Base-by-base conservation (phyloP, 2,888 invertebrate species). In the Volucella inflata region DNA sequence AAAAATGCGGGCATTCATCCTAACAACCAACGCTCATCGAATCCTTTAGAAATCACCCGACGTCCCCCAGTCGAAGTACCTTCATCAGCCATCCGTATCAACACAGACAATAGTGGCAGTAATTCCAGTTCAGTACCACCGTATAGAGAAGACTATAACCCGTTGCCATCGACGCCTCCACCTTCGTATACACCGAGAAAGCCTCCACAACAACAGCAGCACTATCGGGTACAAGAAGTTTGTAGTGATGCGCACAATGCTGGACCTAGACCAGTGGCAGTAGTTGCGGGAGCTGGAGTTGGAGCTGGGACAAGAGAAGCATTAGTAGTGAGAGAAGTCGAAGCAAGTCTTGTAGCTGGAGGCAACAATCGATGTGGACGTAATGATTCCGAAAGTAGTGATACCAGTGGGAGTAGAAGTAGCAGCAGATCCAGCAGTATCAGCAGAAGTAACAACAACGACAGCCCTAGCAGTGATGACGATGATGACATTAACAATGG, bases 141-240 rank as follows among this genome's bases (percentile, higher is more conserved):
- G 81, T 87, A 88, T 87, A 55, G 75, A 82, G 30, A 6, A 30
- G 88, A 81, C 65, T 84, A 89, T 38, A 87, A 80, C 17, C 89
- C 88, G 2, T 74, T 89, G 87, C 90, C 91, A 9, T 79, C 89
- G 38, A 91, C 92, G 36, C 92, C 92, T 42, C 92, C 92, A 16
- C 91, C 91, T 53, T 88, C 90, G 40, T 91, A 91, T 72, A 88
- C 91, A 10, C 89, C 89, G 64, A 76, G 89, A 38, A 79, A 71
- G 17, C 59, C 71, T 11, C 53, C 68, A 21, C 68, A 72, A 57
- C 62, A 42, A 17, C 40, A 57, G 44, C 40, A 21, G 30, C 62
- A 59, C 14, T 30, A 51, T 70, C 84, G 38, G n/a, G 17, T 44
- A 30, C 57, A 48, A 68, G 70, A 48, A 68, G 68, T 72, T 67